Conservation (phyloP, 2,797 vertebrate genomes). For the Pipistrellus pygmaeus region DNA sequence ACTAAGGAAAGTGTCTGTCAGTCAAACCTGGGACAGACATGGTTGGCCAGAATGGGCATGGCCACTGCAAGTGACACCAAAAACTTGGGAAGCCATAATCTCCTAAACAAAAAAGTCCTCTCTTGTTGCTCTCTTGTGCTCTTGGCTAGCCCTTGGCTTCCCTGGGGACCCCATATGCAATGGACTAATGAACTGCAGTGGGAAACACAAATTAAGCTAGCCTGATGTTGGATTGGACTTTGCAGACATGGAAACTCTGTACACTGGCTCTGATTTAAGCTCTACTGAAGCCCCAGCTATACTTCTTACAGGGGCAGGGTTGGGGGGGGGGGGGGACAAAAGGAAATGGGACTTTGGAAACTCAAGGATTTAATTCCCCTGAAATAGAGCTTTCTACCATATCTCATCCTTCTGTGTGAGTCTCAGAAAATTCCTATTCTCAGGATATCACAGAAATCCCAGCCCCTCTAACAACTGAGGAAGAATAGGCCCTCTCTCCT, state of each 20-base stretch:
- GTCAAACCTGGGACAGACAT: background rate
- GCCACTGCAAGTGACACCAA: background rate
- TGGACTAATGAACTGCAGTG: background rate
- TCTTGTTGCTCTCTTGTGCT: background rate
- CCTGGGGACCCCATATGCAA: background rate
- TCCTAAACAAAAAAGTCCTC: background rate
- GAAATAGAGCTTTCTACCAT: background rate
- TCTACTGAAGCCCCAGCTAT: background rate
- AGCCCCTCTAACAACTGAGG: background rate
- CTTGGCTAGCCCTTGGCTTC: background rate
- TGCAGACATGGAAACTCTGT: background rate
- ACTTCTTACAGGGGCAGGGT: background rate
- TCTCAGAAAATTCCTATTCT: background rate
- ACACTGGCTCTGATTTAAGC: background rate
- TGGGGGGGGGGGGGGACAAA: background rate
- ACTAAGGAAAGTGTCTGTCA: background rate
- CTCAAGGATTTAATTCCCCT: background rate
- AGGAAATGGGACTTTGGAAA: background rate
- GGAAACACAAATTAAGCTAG: background rate
- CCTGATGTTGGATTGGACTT: background rate
- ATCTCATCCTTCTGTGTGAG: background rate
- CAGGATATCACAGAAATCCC: background rate
- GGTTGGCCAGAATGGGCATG: background rate
- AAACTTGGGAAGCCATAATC: background rate
- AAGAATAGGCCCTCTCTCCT: background rate